phyloP scores from a whole-genome alignment of 2,888 invertebrate species.

The Xanthorhoe designata region DNA sequence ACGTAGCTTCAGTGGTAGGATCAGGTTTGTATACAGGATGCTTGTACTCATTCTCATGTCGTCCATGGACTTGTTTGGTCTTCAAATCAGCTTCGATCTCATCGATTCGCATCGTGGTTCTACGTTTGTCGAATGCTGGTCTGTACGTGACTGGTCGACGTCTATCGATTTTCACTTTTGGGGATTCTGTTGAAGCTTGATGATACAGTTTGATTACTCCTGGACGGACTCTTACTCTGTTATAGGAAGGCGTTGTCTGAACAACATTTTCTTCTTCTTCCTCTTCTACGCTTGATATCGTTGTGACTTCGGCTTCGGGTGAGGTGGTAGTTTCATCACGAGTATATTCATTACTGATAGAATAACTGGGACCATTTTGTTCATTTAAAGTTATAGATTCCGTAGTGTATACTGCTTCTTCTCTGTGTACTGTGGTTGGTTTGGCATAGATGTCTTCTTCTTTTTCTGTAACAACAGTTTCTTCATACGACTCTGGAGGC shows the following conservation, averaged over 20 bases:
- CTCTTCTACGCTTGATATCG: constrained; percentile 45
- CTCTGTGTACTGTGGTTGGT: constrained; percentile 59
- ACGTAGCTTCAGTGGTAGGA: constrained; percentile 63
- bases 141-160: constrained; percentile 75
- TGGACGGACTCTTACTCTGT: constrained; percentile 74
- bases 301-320: constrained; percentile 47
- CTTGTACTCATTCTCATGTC: constrained; percentile 67
- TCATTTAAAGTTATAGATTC: constrained; percentile 60
- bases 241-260: constrained; percentile 78
- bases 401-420: constrained; percentile 57
- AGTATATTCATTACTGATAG: constrained; percentile 57
- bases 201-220: constrained; percentile 75
- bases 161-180: constrained; percentile 64
- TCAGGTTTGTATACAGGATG: constrained; percentile 82
- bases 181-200: constrained; percentile 69
- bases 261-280: constrained; percentile 69
- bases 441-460: constrained; percentile 58
- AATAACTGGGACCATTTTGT: constrained; percentile 57
- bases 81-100: constrained; percentile 82
- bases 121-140: constrained; percentile 75
- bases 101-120: constrained; percentile 83
- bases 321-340: constrained; percentile 57
- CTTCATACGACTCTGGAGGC: constrained; percentile 62
- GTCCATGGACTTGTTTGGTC: constrained; percentile 75
- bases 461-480: constrained; percentile 52